A percentile compares a stretch with the other conserved stretches of the same genome.
Conservation (phyloP, 2,888 invertebrate genomes). For the Vanessa cardui region DNA sequence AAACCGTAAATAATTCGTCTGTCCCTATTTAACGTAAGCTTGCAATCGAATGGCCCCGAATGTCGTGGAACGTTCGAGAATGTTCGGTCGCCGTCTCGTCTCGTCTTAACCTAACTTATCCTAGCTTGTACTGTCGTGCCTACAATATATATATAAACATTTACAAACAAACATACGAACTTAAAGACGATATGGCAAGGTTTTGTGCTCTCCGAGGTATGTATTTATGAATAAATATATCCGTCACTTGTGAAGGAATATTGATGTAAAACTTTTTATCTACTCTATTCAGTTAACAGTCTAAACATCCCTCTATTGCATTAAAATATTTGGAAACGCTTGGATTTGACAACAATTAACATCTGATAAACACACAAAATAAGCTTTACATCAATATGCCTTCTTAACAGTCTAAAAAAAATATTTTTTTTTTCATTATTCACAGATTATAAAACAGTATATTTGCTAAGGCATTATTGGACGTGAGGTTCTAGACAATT, state of each 20-base stretch:
- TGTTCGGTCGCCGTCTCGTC: slow-evolving; percentile 57
- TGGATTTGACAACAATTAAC: too few relatives aligned
- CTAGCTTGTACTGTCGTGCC: slow-evolving; percentile 74
- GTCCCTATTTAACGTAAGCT: slow-evolving; percentile 12
- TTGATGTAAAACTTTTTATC: background rate
- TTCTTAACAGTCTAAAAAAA: background rate
- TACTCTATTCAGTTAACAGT: background rate
- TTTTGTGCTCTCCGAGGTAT: slow-evolving; percentile 47
- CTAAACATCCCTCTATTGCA: too few relatives aligned
- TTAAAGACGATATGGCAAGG: slow-evolving; percentile 52
- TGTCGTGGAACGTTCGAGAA: slow-evolving; percentile 57
- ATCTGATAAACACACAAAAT: background rate
- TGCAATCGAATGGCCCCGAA: slow-evolving; percentile 32
- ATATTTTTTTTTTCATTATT: background rate
- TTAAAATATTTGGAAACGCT: too few relatives aligned
- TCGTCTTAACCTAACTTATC: slow-evolving; percentile 51
- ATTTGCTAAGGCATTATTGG: slow-evolving; percentile 45
- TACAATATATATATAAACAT: slow-evolving; percentile 46
- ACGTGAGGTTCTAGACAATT: slow-evolving; percentile 34
- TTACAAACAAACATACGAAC: slow-evolving; percentile 42
- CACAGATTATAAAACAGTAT: slow-evolving; percentile 15
- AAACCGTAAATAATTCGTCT: slow-evolving; percentile 18
- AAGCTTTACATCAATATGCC: background rate
- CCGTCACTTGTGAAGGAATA: background rate
- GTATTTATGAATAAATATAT: background rate